Conservation (phyloP, 2,797 vertebrate genomes). For the Odontamblyopus rebecca region DNA sequence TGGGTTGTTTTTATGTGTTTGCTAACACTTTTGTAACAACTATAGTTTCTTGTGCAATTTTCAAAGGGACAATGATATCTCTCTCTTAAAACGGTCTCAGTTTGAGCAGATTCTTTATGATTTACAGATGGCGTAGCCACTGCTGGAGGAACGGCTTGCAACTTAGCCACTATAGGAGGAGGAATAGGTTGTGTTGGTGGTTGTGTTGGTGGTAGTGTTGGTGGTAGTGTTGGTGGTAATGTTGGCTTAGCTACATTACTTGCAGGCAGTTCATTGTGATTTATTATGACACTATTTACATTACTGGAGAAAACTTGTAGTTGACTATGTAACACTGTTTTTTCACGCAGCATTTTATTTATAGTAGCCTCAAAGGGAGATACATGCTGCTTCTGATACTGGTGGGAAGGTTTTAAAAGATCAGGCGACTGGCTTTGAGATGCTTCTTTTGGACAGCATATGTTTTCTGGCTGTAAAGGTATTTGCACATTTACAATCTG, state of each 20-base stretch:
- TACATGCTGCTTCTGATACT: conserved; percentile 35
- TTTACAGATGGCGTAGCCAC: conserved; percentile 40
- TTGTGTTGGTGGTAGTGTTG: conserved; percentile 19
- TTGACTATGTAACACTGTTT: conserved; percentile 47
- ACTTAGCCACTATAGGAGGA: neutral
- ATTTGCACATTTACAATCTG: conserved; percentile 46
- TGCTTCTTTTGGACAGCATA: conserved; percentile 26
- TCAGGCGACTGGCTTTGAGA: conserved; percentile 42
- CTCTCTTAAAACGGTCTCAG: conserved; percentile 59
- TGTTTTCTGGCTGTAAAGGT: conserved; percentile 35
- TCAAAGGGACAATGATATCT: conserved; percentile 89
- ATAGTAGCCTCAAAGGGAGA: conserved; percentile 56
- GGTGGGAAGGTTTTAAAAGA: conserved; percentile 32
- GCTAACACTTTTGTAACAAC: conserved; percentile 88
- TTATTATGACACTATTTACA: conserved; percentile 34
- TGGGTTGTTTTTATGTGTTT: conserved; percentile 96
- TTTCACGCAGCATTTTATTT: conserved; percentile 42
- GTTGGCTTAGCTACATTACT: conserved; percentile 40
- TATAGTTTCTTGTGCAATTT: conserved; percentile 87
- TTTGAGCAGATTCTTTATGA: conserved; percentile 32
- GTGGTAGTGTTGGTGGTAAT: conserved; percentile 21
- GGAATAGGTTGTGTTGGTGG: conserved; percentile 30
- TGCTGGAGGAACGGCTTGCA: conserved; percentile 60
- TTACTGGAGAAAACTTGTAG: conserved; percentile 48
- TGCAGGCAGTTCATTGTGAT: conserved; percentile 43